Conservation (phyloP, 2,113 vertebrate genomes). For the Hiodon alosoides region DNA sequence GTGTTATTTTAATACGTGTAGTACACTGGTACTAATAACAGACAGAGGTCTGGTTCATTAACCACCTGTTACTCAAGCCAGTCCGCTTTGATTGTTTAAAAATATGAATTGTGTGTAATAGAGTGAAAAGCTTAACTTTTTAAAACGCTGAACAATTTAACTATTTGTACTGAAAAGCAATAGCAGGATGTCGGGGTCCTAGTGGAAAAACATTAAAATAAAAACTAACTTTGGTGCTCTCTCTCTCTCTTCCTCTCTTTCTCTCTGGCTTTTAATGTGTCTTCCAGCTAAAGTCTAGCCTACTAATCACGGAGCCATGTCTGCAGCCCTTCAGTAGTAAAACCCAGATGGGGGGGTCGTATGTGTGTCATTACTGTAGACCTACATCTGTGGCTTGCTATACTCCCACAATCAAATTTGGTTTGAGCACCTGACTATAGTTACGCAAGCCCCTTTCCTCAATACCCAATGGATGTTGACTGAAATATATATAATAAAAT, state of each 20-base stretch:
- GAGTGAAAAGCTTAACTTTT: constrained; percentile 64
- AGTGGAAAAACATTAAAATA: constrained; percentile 70
- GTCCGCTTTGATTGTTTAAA: constrained; percentile 71
- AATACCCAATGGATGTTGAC: too few relatives aligned
- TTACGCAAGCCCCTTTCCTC: too few relatives aligned
- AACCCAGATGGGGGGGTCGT: background rate
- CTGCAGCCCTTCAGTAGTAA: background rate
- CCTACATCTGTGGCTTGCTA: background rate
- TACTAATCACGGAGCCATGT: constrained; percentile 81
- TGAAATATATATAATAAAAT: too few relatives aligned
- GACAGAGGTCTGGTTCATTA: constrained; percentile 92
- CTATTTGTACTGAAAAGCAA: constrained; percentile 66
- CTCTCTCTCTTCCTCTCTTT: constrained; percentile 22
- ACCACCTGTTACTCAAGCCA: constrained; percentile 69
- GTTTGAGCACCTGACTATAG: too few relatives aligned
- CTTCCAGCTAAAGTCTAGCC: constrained; percentile 71
- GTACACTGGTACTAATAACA: constrained; percentile 94
- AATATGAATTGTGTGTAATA: constrained; percentile 63
- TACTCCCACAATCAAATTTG: background rate
- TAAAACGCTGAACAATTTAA: constrained; percentile 68
- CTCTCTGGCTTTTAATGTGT: constrained; percentile 66
- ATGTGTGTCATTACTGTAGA: background rate
- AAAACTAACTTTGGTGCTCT: constrained; percentile 74
- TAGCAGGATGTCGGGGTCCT: constrained; percentile 66
- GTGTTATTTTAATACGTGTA: constrained; percentile 96